Percentiles rank a stretch among this genome's conserved stretches.
phyloP scores from a whole-genome alignment of 23 tunicate genomes.

The Trididemnum nubilum region DNA sequence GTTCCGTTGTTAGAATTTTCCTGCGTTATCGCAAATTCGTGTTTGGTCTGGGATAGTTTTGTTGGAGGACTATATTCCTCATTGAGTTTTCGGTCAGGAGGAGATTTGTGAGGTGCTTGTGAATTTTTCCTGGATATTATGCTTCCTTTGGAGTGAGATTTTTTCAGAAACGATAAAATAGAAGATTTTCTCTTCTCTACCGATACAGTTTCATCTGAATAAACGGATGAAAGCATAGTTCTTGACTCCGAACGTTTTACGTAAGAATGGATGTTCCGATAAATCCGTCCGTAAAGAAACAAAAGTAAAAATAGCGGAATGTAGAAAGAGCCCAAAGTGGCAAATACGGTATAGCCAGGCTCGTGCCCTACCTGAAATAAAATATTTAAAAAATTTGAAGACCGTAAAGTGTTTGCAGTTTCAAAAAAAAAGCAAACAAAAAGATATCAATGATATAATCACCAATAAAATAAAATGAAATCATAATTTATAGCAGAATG shows the following conservation, averaged over 20 bases:
- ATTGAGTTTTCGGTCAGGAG: neutral
- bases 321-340: slow-evolving; percentile 58
- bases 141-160: neutral
- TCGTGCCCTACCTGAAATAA: slow-evolving; percentile 47
- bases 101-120: neutral
- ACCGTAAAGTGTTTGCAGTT: too few relatives aligned
- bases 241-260: slow-evolving; percentile 52
- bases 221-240: slow-evolving; percentile 25
- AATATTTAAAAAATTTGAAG: neutral
- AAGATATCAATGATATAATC: too few relatives aligned
- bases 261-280: slow-evolving; percentile 29
- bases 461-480: too few relatives aligned
- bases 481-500: too few relatives aligned
- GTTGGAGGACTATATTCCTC: neutral
- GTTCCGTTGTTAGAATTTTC: neutral
- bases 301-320: slow-evolving; percentile 44
- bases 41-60: neutral
- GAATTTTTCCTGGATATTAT: neutral
- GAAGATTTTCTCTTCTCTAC: neutral
- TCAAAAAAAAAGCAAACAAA: too few relatives aligned
- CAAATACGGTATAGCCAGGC: slow-evolving; percentile 50
- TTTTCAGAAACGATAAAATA: neutral
- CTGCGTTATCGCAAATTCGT: neutral
- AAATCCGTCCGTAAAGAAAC: slow-evolving; percentile 44
- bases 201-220: slow-evolving; percentile 30